Evolutionary conservation across 1,140 invertebrate genomes (phyloP), one percentile per base, ranked within the genome.

Genomic region (Drosophila cardini): DNA sequence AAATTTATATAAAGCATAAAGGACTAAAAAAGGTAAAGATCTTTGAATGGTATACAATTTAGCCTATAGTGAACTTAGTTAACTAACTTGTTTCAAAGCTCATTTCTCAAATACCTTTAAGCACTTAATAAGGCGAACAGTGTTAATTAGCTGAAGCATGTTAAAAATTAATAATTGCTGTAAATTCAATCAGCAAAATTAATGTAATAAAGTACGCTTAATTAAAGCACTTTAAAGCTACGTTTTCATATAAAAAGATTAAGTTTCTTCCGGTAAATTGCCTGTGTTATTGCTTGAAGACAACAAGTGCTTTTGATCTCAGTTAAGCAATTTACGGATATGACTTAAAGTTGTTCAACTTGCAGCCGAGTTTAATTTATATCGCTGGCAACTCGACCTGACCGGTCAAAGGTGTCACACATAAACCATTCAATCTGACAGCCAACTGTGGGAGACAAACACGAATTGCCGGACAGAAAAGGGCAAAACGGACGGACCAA

Each of bases 391-490:
- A 53, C 57, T 56, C 65, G 72, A 78, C 83, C 69, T 63, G 83
- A 83, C 84, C 76, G 79, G 83, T 74, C 83, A 87, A 87, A 87
- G 84, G 83, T 87, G 83, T 89, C 84, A 76, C 83, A 89, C 83
- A 87, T 87, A 87, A 87, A 87, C 79, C 83, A 87, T 87, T 87
- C 83, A 89, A 87, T 89, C 83, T 87, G 83, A 87, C 83, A 89
- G 76, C 57, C 57, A 50, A 71, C 63, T 68, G 70, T 60, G 72
- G 50, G 42, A 58, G 58, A 53, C 52, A 55, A 40, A 64, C 52
- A 71, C 32, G 21, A 52, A 67, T 16, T 15, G 8, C 15, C 34
- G 42, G 13, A 32, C 32, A 13, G 43, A 2, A 18, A 13, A 15
- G n/a, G 21, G 32, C 56, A 18, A 4, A 4, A 42, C 43, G 21